Percentiles rank a stretch among this genome's conserved stretches.
phyloP scores from a whole-genome alignment of 2,888 invertebrate species.

The Abrostola triplasia region DNA sequence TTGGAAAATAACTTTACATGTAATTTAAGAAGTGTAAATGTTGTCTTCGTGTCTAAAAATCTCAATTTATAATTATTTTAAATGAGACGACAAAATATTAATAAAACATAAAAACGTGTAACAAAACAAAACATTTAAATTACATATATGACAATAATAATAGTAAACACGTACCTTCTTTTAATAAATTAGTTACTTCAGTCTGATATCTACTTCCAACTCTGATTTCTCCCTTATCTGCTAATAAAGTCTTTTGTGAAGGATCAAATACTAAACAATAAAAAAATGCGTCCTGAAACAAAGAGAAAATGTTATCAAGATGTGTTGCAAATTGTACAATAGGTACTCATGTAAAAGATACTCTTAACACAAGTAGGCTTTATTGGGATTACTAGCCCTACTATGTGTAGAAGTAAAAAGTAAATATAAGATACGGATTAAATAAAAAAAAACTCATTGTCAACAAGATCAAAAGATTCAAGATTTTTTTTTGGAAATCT shows the following conservation, averaged over 20 bases:
- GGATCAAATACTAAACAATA: conserved; percentile 99
- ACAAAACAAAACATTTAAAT: neutral
- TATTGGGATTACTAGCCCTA: no score
- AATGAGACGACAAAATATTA: neutral
- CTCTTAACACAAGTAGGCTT: no score
- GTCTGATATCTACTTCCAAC: conserved; percentile 99
- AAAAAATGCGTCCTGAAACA: conserved; percentile 98
- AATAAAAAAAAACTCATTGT: no score
- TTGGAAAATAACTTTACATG: neutral
- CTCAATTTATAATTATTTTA: neutral
- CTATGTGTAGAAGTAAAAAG: no score
- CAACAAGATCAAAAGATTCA: no score
- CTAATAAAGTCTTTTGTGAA: conserved; percentile 98
- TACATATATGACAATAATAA: neutral
- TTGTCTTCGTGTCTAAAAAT: no score
- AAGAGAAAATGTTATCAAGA: conserved; percentile 59
- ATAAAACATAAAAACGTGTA: no score
- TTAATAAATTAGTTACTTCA: conserved; percentile 94
- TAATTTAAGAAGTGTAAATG: neutral
- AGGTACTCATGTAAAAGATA: no score
- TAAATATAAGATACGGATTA: no score
- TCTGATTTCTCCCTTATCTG: conserved; percentile 98
- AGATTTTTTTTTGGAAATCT: neutral
- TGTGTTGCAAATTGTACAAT: no score
- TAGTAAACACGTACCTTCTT: conserved; percentile 89